phyloP scores from a whole-genome alignment of 2,888 invertebrate genomes.

The Aproaerema taeniolella region DNA sequence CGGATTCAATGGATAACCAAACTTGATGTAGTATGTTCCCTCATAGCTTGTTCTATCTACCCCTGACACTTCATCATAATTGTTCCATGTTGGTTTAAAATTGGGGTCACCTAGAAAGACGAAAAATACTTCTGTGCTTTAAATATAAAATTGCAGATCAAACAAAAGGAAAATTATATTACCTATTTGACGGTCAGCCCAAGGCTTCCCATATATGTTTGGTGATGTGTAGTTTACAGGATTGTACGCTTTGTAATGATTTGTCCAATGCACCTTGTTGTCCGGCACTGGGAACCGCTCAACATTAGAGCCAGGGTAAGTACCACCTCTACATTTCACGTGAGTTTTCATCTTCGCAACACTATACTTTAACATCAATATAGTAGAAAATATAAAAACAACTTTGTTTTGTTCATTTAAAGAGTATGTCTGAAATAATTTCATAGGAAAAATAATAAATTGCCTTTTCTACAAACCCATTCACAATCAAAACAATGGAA shows the following conservation, averaged over 20 bases:
- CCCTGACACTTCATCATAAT: slow-evolving; percentile 83
- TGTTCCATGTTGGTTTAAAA: slow-evolving; percentile 88
- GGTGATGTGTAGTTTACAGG: slow-evolving; percentile 86
- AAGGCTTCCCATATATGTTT: slow-evolving; percentile 82
- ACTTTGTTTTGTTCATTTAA: background rate
- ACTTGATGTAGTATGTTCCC: slow-evolving; percentile 78
- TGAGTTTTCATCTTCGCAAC: slow-evolving; percentile 47
- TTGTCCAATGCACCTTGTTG: slow-evolving; percentile 85
- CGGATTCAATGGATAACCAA: slow-evolving; percentile 88
- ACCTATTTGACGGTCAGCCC: slow-evolving; percentile 89
- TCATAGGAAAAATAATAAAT: no score
- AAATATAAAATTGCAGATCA: no score
- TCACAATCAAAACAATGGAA: no score
- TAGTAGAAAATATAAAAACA: slow-evolving; percentile 16
- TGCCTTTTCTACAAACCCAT: no score
- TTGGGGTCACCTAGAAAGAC: slow-evolving; percentile 53
- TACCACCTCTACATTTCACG: slow-evolving; percentile 78
- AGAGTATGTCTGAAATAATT: background rate
- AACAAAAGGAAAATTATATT: slow-evolving; percentile 21
- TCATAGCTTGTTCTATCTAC: slow-evolving; percentile 86
- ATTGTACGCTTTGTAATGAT: slow-evolving; percentile 81
- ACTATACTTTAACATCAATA: slow-evolving; percentile 36
- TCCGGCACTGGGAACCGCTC: slow-evolving; percentile 85
- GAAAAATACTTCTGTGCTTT: background rate
- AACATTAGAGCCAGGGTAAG: slow-evolving; percentile 82